A percentile compares a stretch with the other conserved stretches of the same genome.
Evolutionary conservation across 92 coral and sea anemone genomes (phyloP).

Genomic region (Ricordea florida): DNA sequence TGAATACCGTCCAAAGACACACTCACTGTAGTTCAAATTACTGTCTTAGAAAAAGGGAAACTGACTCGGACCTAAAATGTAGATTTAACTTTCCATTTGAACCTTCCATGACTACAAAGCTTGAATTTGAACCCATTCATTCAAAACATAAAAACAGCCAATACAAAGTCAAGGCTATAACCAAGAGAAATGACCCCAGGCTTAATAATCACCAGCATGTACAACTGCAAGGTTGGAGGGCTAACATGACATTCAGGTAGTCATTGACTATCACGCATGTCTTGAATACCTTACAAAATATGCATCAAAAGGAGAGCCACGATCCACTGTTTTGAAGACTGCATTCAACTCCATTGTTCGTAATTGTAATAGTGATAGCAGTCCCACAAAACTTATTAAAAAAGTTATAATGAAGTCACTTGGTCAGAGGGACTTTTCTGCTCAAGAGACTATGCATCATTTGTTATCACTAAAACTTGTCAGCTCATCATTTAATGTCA

Average conservation of each 20-base stretch:
- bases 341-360: constrained; percentile 42
- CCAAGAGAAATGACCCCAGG: constrained; percentile 40
- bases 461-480: constrained; percentile 37
- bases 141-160: constrained; percentile 37
- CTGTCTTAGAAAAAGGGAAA: constrained; percentile 47
- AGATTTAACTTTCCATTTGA: constrained; percentile 67
- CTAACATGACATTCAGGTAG: constrained; percentile 55
- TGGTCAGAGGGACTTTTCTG: constrained; percentile 52
- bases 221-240: constrained; percentile 55
- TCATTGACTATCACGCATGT: constrained; percentile 43
- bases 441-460: constrained; percentile 58
- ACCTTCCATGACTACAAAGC: constrained; percentile 27
- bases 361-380: constrained; percentile 23
- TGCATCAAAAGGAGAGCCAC: constrained; percentile 43
- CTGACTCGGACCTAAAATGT: constrained; percentile 53
- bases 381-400: constrained; percentile 32
- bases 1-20: constrained; percentile 66
- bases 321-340: constrained; percentile 28
- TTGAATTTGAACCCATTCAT: constrained; percentile 59
- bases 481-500: constrained; percentile 50
- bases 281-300: no score
- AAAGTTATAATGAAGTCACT: constrained; percentile 54
- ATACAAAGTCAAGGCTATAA: constrained; percentile 52
- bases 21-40: constrained; percentile 66
- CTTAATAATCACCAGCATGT: constrained; percentile 50